phyloP scores from a whole-genome alignment of 2,888 invertebrate genomes.

The Lypha dubia region DNA sequence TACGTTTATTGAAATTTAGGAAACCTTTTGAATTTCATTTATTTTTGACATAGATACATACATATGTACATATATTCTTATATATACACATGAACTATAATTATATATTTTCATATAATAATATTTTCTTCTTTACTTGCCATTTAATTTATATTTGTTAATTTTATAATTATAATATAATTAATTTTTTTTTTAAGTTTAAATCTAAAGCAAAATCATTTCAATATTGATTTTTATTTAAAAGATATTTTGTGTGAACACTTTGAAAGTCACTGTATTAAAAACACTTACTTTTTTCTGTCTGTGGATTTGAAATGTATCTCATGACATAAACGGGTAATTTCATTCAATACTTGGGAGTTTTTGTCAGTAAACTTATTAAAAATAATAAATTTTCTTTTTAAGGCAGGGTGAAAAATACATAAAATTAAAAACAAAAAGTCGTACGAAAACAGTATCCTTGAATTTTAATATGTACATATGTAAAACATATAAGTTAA shows the following conservation, averaged over 20 bases:
- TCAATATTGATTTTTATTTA: too few species aligned
- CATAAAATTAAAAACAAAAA: slow-evolving; percentile 27
- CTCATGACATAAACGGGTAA: slow-evolving; percentile 65
- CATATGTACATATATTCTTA: background rate
- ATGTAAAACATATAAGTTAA: slow-evolving; percentile 34
- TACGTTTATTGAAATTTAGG: too few species aligned
- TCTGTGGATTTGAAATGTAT: slow-evolving; percentile 30
- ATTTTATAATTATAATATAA: too few species aligned
- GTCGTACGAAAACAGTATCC: slow-evolving; percentile 40
- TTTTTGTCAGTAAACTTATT: slow-evolving; percentile 38
- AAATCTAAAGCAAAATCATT: too few species aligned
- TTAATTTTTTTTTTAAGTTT: too few species aligned
- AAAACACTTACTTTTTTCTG: slow-evolving; percentile 61
- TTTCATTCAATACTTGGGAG: slow-evolving; percentile 52
- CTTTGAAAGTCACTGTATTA: too few species aligned
- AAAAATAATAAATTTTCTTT: slow-evolving; percentile 39
- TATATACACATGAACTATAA: background rate
- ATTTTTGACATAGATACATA: background rate
- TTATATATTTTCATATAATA: background rate
- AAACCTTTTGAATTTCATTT: too few species aligned
- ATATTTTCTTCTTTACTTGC: too few species aligned
- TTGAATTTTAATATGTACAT: slow-evolving; percentile 48
- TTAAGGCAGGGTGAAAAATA: slow-evolving; percentile 24
- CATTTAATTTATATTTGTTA: too few species aligned
- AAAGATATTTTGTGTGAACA: background rate